Conservation (phyloP, 2,888 invertebrate species). For the Acrobasis suavella region DNA sequence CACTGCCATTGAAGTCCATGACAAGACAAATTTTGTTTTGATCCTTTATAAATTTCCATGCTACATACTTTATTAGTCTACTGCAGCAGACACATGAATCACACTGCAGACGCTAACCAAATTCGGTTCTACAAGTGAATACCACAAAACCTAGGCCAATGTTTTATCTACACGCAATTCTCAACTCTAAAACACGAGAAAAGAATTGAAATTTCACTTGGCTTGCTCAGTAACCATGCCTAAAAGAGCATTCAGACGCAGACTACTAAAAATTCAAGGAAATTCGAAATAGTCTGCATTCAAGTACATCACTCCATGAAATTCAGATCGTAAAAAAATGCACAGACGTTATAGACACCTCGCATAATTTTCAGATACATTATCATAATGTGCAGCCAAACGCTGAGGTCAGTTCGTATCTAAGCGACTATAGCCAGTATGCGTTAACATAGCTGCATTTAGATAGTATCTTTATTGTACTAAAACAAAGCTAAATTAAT, state of each 20-base stretch:
- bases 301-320: conserved; percentile 72
- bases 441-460: conserved; percentile 11
- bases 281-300: conserved; percentile 76
- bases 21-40: conserved; percentile 50
- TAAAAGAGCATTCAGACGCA: conserved; percentile 51
- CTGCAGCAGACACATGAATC: conserved; percentile 77
- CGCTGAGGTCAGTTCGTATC: conserved; percentile 63
- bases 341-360: conserved; percentile 67
- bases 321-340: conserved; percentile 77
- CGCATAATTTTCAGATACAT: conserved; percentile 79
- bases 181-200: conserved; percentile 33
- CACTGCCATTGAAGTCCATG: conserved; percentile 22
- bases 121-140: conserved; percentile 65
- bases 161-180: conserved; percentile 38
- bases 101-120: conserved; percentile 68
- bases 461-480: background rate
- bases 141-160: conserved; percentile 33
- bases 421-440: conserved; percentile 4
- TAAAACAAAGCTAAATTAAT: too few species aligned
- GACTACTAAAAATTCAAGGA: conserved; percentile 81
- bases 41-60: conserved; percentile 48
- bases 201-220: background rate
- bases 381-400: conserved; percentile 77
- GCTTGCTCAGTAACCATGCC: background rate
- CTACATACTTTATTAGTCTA: conserved; percentile 72